Evolutionary conservation across 2,113 vertebrate genomes (phyloP), one percentile per base, ranked within the genome.

Genomic region (Hylia prasina): DNA sequence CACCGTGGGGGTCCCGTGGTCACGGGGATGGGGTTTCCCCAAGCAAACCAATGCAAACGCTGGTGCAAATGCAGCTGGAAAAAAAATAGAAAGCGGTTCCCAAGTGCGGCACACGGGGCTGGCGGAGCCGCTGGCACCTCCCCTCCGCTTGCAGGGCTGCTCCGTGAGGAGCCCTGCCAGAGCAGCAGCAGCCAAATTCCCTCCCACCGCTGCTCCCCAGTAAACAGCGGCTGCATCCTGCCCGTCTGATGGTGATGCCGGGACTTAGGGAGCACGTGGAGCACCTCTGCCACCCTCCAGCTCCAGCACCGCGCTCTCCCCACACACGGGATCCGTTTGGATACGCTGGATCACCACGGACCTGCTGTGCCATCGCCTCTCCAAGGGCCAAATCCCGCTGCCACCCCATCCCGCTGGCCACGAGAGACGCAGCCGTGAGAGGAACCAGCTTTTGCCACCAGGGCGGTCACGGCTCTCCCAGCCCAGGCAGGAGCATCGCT

Each of bases 121-220:
- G 95, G 77, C 81, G 4, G 84, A 94, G 93, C 83, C 4, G 23
- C 90, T 94, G 96, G 96, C 95, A 79, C 94, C 94, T 92, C 89
- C 96, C 95, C 77, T 96, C 83, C 4, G 19, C 76, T 96, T 96
- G 96, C 96, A 85, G 92, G 92, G 95, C 94, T 93, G 96, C 86
- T 95, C 82, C 35, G 9, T 51, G 6, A 71, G 86, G 85, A 96
- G 63, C 73, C 53, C 63, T 44, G 86, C 66, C 96, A 76, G 86
- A 45, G 7, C 79, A 82, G 96, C 94, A 76, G 86, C 83, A 56
- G 79, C 93, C 95, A 53, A 95, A 96, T 69, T 83, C 89, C 80
- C 87, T 96, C 85, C 92, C 13, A 73, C 94, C 3, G 64, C 83
- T 47, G 83, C 90, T 94, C 82, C 89, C 91, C 10, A 0, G 57